phyloP scores from a whole-genome alignment of 2,113 vertebrate species.

The Phalacrocorax carbo region DNA sequence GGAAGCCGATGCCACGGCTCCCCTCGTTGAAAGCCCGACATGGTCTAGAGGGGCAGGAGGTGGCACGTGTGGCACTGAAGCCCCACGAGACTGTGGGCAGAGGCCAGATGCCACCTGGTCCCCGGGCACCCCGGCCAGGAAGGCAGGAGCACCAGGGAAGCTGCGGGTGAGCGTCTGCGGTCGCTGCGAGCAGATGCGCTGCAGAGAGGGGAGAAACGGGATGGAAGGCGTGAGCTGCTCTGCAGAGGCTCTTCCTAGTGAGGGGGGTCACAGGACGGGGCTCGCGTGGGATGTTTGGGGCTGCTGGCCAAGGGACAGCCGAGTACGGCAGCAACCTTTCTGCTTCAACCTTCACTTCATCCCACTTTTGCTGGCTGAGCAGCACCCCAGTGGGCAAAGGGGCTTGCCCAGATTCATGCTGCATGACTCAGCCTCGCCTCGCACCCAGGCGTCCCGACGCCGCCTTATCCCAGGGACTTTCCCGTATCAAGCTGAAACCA shows the following conservation, averaged over 20 bases:
- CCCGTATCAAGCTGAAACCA: neutral
- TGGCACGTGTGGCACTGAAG: neutral
- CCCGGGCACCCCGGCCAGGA: neutral
- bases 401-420: neutral
- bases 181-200: neutral
- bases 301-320: neutral
- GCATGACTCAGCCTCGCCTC: neutral
- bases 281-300: neutral
- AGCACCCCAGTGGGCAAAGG: neutral
- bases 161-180: accelerated
- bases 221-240: neutral
- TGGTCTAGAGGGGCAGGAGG: neutral
- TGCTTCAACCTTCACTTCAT: accelerated
- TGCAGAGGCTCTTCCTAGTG: accelerated
- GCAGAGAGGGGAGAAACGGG: neutral
- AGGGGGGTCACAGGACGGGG: neutral
- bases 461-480: neutral
- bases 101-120: neutral
- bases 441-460: neutral
- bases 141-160: neutral
- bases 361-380: neutral
- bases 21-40: neutral
- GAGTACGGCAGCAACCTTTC: too few relatives aligned
- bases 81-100: neutral
- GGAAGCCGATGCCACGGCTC: neutral